Evolutionary conservation across 1,140 invertebrate genomes (phyloP).

Genomic region (Anoplolepis gracilipes): DNA sequence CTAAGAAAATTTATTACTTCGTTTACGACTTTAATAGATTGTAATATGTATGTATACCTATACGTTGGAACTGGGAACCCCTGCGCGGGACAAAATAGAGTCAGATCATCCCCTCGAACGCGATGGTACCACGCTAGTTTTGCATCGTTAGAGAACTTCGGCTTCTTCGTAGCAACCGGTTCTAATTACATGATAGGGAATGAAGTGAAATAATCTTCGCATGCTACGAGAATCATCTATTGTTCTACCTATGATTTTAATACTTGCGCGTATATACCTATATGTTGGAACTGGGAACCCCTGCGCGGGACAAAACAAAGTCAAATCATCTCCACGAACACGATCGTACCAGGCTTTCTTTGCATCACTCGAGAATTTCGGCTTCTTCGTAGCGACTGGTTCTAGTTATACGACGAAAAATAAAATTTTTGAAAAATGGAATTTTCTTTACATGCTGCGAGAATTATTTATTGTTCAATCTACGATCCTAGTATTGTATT

Average conservation of each 20-base stretch:
- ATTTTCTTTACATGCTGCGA: constrained; percentile 13
- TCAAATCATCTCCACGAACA: constrained; percentile 77
- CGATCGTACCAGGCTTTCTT: constrained; percentile 83
- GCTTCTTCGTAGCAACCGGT: constrained; percentile 88
- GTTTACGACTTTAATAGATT: constrained; percentile 12
- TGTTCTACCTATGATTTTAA: constrained; percentile 41
- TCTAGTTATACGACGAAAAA: constrained; percentile 81
- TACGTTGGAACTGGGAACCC: constrained; percentile 89
- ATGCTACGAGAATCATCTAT: not conserved
- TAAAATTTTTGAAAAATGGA: not conserved
- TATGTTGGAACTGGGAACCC: constrained; percentile 89
- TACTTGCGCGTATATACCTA: constrained; percentile 80
- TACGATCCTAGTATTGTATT: not conserved
- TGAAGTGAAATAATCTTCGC: not conserved
- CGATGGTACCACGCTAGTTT: constrained; percentile 82
- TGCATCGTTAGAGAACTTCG: constrained; percentile 86
- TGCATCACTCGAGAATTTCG: constrained; percentile 87
- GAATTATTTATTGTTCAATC: not conserved
- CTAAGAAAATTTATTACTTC: constrained; percentile 65
- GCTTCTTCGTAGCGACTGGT: constrained; percentile 88
- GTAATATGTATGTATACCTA: constrained; percentile 79
- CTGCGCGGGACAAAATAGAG: constrained; percentile 88
- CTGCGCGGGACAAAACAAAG: constrained; percentile 88
- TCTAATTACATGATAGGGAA: constrained; percentile 80
- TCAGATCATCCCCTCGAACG: constrained; percentile 75